Evolutionary conservation across 2,888 invertebrate species (phyloP).

Genomic region (Chloroclysta siterata): DNA sequence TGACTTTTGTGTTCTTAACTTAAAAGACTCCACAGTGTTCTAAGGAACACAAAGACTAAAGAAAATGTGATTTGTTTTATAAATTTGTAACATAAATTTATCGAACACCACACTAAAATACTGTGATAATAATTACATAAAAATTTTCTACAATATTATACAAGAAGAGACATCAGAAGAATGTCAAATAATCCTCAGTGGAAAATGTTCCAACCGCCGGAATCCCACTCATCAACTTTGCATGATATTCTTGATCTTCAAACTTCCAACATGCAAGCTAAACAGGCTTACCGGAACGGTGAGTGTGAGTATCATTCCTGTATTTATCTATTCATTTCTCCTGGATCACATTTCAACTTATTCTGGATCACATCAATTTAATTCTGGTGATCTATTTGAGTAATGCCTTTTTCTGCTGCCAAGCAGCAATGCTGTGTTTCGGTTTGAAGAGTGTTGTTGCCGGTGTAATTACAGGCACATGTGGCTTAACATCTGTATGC

Average conservation of each 20-base stretch:
- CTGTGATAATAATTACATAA: conserved; percentile 69
- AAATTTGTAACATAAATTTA: conserved; percentile 54
- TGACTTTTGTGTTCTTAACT: conserved; percentile 57
- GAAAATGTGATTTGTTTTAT: conserved; percentile 78
- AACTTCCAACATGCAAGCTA: conserved; percentile 81
- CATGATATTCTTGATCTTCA: conserved; percentile 92
- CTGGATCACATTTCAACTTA: background rate
- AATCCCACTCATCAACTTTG: conserved; percentile 92
- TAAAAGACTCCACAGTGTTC: conserved; percentile 64
- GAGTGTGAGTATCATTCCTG: conserved; percentile 51
- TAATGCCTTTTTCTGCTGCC: too few species aligned
- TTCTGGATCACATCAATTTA: background rate
- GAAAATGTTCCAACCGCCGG: conserved; percentile 96
- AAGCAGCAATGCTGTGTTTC: too few species aligned
- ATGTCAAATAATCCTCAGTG: conserved; percentile 95
- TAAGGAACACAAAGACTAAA: conserved; percentile 64
- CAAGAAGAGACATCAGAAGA: conserved; percentile 71
- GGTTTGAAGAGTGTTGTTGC: too few species aligned
- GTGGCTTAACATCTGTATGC: too few species aligned
- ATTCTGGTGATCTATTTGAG: too few species aligned
- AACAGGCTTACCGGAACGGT: conserved; percentile 84
- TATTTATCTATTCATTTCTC: background rate
- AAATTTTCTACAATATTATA: conserved; percentile 76
- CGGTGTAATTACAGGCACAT: too few species aligned
- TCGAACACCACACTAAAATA: conserved; percentile 68